Evolutionary conservation across 1,140 invertebrate species (phyloP), one percentile per base, ranked within the genome.

Genomic region (Druon quercuslanigerum): DNA sequence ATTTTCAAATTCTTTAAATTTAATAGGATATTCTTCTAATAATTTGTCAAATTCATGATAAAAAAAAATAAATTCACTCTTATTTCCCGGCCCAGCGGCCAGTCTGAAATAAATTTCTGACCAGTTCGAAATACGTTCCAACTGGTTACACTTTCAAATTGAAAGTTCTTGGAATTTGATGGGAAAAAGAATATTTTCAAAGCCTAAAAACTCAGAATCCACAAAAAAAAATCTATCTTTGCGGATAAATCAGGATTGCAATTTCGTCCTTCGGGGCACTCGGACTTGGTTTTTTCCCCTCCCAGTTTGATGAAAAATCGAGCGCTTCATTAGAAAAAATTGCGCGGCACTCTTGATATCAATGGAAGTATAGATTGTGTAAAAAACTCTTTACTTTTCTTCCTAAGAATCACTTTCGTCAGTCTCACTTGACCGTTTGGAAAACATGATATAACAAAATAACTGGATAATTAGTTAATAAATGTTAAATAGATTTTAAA

Each of bases 241-340:
- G 60, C 60, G 60, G 60, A 66, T 66, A 14, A 66, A 66, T 66
- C 60, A 66, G 60, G 60, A 66, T 66, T 66, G 60, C 25, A 66
- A 66, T 66, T 66, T 66, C 60, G 60, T 66, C 57, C 57, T 40
- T 66, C 70, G 40, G 50, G 70, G 76, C 76, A 51, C 70, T 72
- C 70, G 52, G 19, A 71, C 70, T 77, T 19, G 33, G 25, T 11
- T 25, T 51, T 50, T n/a, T 50, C 25, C 14, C 54, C 73, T 25
- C 20, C 20, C 20, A 25, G 20, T 51, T 46, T 46, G 40, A 46
- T 46, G 20, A 46, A 46, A 46, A 46, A 46, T 46, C 40, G 40
- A 46, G 40, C 40, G 40, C 7, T 46, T 46, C 9, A 11, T 9
- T 46, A 9, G 40, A 46, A 46, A 9, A 46, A 46, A 46, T 46